These are phyloP conservation scores for Cyclophora albipunctata DNA, from an alignment of 2,888 invertebrate species.

Conservation along the genomic window DNA sequence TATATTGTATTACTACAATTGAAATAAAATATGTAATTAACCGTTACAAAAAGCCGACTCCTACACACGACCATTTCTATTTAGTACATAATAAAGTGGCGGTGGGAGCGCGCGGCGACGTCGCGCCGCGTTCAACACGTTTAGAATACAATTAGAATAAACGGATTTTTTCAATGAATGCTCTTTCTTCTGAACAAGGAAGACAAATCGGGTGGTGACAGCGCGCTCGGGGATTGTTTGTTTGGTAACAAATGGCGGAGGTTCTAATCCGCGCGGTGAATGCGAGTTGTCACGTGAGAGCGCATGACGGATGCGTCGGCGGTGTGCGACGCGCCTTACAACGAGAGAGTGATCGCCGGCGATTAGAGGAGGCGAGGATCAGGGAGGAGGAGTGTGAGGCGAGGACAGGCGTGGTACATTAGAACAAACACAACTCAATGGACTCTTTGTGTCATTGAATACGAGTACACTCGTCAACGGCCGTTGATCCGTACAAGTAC, in stretches of 20 bases:
- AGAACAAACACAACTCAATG: neutral
- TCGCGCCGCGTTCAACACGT: neutral
- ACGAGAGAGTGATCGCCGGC: neutral
- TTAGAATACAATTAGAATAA: neutral
- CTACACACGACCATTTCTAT: no score
- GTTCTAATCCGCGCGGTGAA: slow-evolving; percentile 24
- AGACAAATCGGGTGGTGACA: slow-evolving; percentile 24
- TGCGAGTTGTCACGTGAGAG: slow-evolving; percentile 14
- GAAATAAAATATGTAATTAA: no score
- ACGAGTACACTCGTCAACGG: no score
- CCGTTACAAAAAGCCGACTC: no score
- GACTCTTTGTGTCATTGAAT: neutral
- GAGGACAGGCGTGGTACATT: no score
- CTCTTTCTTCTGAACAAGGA: slow-evolving; percentile 14
- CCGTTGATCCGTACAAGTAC: no score
- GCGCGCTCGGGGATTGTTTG: slow-evolving; percentile 13
- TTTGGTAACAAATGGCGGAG: slow-evolving; percentile 15
- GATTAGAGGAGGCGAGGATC: no score
- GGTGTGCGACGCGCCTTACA: slow-evolving; percentile 13
- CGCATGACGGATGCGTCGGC: slow-evolving; percentile 21
- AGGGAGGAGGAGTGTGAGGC: no score
- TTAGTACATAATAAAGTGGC: slow-evolving; percentile 1
- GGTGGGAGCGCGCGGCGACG: no score
- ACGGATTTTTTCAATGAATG: slow-evolving; percentile 9
- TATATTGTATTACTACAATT: no score